phyloP scores from a whole-genome alignment of 2,113 vertebrate species.

The Brachyhypopomus gauderio region DNA sequence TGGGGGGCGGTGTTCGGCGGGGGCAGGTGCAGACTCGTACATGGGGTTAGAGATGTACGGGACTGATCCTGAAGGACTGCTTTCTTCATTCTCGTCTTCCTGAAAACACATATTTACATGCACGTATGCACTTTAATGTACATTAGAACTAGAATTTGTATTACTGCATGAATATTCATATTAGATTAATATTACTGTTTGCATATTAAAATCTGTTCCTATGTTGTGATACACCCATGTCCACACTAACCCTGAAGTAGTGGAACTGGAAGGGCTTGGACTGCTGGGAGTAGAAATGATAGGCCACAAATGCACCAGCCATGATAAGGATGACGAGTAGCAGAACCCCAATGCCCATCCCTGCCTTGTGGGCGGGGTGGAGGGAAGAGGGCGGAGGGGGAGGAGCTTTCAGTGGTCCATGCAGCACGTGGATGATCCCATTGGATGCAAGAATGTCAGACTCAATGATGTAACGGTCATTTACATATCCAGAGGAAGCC shows the following conservation, averaged over 20 bases:
- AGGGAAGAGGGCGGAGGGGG: slow-evolving; percentile 63
- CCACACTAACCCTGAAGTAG: slow-evolving; percentile 82
- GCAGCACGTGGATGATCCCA: slow-evolving; percentile 89
- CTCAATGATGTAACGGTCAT: slow-evolving; percentile 78
- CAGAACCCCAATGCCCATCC: slow-evolving; percentile 78
- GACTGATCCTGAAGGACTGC: slow-evolving; percentile 32
- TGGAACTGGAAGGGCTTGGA: slow-evolving; percentile 79
- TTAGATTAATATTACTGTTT: too few relatives aligned
- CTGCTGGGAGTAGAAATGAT: slow-evolving; percentile 82
- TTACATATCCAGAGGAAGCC: slow-evolving; percentile 78
- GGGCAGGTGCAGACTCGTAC: slow-evolving; percentile 61
- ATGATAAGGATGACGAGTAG: slow-evolving; percentile 73
- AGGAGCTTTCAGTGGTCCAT: slow-evolving; percentile 83
- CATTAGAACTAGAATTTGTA: not conserved
- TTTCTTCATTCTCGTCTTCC: slow-evolving; percentile 61
- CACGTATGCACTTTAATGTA: not conserved
- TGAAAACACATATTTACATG: slow-evolving; percentile 27
- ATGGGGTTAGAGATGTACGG: slow-evolving; percentile 71
- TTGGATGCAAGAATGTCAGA: slow-evolving; percentile 88
- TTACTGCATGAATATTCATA: not conserved
- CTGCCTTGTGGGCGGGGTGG: slow-evolving; percentile 66
- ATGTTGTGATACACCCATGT: not conserved
- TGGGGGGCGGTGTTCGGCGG: not conserved
- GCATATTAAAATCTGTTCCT: not conserved
- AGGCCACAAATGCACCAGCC: slow-evolving; percentile 70